Evolutionary conservation across 2,888 invertebrate genomes (phyloP).

Genomic region (Athalia cordata): DNA sequence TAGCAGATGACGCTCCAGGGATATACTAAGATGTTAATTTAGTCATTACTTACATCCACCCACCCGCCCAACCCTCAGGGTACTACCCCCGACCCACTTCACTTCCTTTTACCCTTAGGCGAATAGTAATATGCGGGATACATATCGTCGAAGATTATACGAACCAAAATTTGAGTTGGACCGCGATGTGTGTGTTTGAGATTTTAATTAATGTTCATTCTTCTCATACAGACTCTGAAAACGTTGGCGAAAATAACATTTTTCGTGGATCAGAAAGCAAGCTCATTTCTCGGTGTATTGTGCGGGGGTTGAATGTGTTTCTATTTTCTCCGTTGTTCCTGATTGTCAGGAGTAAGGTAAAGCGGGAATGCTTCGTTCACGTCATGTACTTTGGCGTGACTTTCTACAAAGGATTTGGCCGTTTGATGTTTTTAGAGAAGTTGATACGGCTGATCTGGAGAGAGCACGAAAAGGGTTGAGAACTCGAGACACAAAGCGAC

Average conservation of each 20-base stretch:
- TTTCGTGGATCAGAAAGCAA: background rate
- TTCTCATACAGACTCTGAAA: background rate
- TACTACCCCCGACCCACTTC: background rate
- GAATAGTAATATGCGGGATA: constrained; percentile 17
- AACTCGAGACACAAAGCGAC: constrained; percentile 15
- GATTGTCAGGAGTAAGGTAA: constrained; percentile 2
- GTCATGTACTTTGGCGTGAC: constrained; percentile 7
- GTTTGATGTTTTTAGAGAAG: constrained; percentile 40
- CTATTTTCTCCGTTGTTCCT: background rate
- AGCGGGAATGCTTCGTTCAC: background rate
- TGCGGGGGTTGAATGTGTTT: background rate
- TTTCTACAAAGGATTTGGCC: constrained; percentile 14
- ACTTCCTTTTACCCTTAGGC: constrained; percentile 9
- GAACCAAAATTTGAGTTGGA: background rate
- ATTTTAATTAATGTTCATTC: constrained; percentile 26
- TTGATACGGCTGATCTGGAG: constrained; percentile 13
- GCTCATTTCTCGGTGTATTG: background rate
- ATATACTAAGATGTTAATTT: constrained; percentile 71
- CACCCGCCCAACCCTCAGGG: constrained; percentile 8
- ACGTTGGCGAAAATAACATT: background rate
- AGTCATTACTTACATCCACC: constrained; percentile 68
- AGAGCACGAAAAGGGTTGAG: constrained; percentile 20
- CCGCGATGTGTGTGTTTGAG: constrained; percentile 3
- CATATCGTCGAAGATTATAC: background rate
- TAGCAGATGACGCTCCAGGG: constrained; percentile 70